Evolutionary conservation across 2,888 invertebrate species (phyloP).

Genomic region (Caenorhabditis doughertyi): DNA sequence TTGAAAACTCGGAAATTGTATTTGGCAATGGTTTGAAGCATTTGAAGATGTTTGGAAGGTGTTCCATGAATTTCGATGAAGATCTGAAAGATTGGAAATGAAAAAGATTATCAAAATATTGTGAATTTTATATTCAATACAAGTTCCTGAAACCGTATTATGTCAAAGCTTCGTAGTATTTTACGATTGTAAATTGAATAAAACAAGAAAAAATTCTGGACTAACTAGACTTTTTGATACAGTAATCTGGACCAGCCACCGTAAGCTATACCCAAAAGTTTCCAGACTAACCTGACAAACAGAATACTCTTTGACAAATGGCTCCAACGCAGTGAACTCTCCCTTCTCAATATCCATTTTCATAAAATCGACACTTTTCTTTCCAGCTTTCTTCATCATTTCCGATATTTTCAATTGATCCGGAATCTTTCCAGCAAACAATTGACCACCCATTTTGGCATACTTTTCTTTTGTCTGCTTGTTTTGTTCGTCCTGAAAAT

Average conservation of each 20-base stretch:
- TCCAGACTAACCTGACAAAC: constrained; percentile 63
- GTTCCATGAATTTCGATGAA: constrained; percentile 61
- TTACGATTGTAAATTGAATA: too few relatives aligned
- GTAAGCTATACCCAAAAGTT: neutral
- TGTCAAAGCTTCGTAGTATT: too few relatives aligned
- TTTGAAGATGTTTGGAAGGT: constrained; percentile 22
- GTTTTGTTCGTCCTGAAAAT: constrained; percentile 16
- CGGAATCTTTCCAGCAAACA: constrained; percentile 42
- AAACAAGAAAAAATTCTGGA: too few relatives aligned
- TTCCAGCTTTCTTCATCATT: constrained; percentile 25
- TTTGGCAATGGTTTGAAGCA: constrained; percentile 47
- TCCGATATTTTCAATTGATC: constrained; percentile 14
- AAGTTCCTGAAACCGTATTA: neutral
- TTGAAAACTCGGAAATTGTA: constrained; percentile 17
- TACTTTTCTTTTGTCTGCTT: neutral
- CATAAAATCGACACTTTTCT: constrained; percentile 47
- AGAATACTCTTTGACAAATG: constrained; percentile 48
- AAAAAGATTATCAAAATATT: neutral
- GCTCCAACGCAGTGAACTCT: constrained; percentile 42
- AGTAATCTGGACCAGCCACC: too few relatives aligned
- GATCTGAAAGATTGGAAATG: constrained; percentile 31
- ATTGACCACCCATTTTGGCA: constrained; percentile 16
- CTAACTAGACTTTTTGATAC: too few relatives aligned
- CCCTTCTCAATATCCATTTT: constrained; percentile 63
- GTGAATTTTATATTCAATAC: neutral